phyloP scores from a whole-genome alignment of 2,113 vertebrate species.

The Syngnathus floridae region DNA sequence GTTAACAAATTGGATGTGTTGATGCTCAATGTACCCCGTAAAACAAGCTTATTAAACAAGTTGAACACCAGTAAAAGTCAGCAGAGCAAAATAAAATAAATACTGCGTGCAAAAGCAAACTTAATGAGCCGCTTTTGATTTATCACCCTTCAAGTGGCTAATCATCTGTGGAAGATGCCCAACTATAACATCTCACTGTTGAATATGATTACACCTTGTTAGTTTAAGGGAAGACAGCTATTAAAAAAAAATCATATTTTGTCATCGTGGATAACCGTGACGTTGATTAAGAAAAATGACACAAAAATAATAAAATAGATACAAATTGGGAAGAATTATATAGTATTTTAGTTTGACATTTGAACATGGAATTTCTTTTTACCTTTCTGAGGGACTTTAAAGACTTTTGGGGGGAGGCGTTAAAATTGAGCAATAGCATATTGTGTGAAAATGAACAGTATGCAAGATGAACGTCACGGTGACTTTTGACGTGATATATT shows the following conservation, averaged over 20 bases:
- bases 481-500: not conserved
- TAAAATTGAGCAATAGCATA: too few species aligned
- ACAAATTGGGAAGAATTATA: too few species aligned
- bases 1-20: slow-evolving; percentile 38
- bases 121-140: slow-evolving; percentile 36
- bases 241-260: too few species aligned
- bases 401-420: too few species aligned
- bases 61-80: slow-evolving; percentile 39
- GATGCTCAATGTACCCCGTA: slow-evolving; percentile 43
- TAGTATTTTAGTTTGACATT: too few species aligned
- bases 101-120: slow-evolving; percentile 21
- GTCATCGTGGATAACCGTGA: too few species aligned
- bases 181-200: slow-evolving; percentile 22
- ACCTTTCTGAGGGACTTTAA: too few species aligned
- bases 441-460: too few species aligned
- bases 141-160: slow-evolving; percentile 37
- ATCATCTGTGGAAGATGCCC: slow-evolving; percentile 42
- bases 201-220: not conserved
- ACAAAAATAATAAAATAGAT: too few species aligned
- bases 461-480: too few species aligned
- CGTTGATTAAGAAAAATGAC: too few species aligned
- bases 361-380: too few species aligned
- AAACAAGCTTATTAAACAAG: slow-evolving; percentile 51
- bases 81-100: slow-evolving; percentile 49
- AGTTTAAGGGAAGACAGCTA: not conserved